phyloP scores from a whole-genome alignment of 2,113 vertebrate genomes.

The Malurus elegans region DNA sequence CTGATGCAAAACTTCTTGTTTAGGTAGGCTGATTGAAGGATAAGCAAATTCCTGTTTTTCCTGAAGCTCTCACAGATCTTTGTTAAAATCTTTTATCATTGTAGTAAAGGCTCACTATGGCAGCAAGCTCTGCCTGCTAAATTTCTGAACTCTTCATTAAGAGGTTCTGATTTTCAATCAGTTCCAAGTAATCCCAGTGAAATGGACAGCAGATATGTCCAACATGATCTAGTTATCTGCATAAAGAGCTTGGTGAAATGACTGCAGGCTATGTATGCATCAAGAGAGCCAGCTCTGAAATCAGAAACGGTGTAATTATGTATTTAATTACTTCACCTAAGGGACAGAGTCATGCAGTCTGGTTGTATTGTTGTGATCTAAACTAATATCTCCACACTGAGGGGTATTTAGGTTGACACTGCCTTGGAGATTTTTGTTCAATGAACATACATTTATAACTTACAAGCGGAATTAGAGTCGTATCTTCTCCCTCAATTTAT shows the following conservation, averaged over 20 bases:
- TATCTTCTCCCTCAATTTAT: background rate
- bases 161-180: background rate
- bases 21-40: background rate
- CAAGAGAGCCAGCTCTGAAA: background rate
- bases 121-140: background rate
- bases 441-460: background rate
- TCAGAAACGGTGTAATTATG: background rate
- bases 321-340: constrained; percentile 24
- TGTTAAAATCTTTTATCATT: background rate
- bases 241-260: background rate
- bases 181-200: background rate
- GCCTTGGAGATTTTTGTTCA: background rate
- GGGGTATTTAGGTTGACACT: background rate
- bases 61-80: background rate
- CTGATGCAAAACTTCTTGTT: background rate
- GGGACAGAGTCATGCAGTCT: background rate
- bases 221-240: background rate
- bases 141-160: background rate
- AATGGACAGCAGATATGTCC: background rate
- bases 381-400: background rate
- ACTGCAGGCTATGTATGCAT: background rate
- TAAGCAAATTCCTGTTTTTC: background rate
- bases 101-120: background rate
- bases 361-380: background rate
- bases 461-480: background rate